phyloP scores from a whole-genome alignment of 2,888 invertebrate species.

The Petrophora chlorosata region DNA sequence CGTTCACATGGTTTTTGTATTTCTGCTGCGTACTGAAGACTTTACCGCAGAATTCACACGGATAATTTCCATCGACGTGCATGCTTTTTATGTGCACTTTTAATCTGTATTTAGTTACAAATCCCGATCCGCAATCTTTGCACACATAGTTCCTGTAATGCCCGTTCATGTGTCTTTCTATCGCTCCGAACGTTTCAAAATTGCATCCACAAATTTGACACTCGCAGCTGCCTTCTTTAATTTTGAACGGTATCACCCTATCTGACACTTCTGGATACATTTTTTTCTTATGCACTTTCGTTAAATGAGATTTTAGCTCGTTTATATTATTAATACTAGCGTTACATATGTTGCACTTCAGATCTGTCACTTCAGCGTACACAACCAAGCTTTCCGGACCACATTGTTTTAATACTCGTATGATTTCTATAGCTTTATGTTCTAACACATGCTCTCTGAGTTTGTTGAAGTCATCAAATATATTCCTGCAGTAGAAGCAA shows the following conservation, averaged over 20 bases:
- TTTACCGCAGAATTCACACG: slow-evolving; percentile 51
- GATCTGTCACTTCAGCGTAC: slow-evolving; percentile 47
- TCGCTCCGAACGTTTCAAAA: slow-evolving; percentile 71
- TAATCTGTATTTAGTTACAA: slow-evolving; percentile 60
- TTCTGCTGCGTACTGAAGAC: slow-evolving; percentile 44
- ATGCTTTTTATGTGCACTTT: slow-evolving; percentile 52
- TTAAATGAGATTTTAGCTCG: slow-evolving; percentile 44
- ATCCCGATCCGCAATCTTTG: slow-evolving; percentile 63
- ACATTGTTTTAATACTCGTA: slow-evolving; percentile 37
- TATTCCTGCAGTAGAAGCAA: slow-evolving; percentile 48
- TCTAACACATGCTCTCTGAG: slow-evolving; percentile 37
- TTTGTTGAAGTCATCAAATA: slow-evolving; percentile 36
- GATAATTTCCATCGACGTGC: slow-evolving; percentile 27
- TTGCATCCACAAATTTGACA: slow-evolving; percentile 59
- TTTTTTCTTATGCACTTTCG: slow-evolving; percentile 37
- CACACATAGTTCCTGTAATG: slow-evolving; percentile 72
- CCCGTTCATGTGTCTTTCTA: slow-evolving; percentile 72
- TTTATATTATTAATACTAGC: slow-evolving; percentile 32
- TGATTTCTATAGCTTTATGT: slow-evolving; percentile 30
- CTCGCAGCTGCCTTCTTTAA: slow-evolving; percentile 36
- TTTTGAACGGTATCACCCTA: slow-evolving; percentile 48
- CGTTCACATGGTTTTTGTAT: slow-evolving; percentile 43
- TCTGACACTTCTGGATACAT: slow-evolving; percentile 42
- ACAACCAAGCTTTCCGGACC: slow-evolving; percentile 44
- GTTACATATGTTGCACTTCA: slow-evolving; percentile 47